Evolutionary conservation across 2,797 vertebrate species (phyloP).

Genomic region (Chaenodraco wilsoni): DNA sequence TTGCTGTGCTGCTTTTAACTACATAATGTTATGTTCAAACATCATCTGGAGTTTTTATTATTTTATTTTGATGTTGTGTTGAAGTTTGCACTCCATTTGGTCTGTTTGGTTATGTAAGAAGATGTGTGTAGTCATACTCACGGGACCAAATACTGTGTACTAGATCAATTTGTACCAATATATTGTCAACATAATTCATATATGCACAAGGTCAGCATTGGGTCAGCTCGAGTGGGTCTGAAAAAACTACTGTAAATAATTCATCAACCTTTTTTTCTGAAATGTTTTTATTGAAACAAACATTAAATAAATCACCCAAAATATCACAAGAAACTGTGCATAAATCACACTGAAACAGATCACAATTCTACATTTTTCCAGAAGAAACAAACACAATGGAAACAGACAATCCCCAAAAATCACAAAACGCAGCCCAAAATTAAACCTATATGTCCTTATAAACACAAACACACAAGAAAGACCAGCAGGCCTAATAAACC

Average conservation of each 20-base stretch:
- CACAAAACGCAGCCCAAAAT: no score
- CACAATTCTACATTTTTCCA: no score
- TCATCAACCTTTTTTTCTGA: neutral
- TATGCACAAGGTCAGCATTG: neutral
- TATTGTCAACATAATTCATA: neutral
- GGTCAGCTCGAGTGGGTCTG: neutral
- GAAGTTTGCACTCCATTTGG: neutral
- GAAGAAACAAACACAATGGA: no score
- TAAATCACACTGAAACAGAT: no score
- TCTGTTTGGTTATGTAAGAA: slow-evolving; percentile 4
- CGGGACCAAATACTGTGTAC: neutral
- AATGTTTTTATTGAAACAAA: no score
- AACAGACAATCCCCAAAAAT: no score
- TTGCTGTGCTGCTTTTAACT: neutral
- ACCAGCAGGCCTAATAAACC: no score
- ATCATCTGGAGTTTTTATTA: neutral
- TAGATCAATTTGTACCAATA: neutral
- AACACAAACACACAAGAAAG: no score
- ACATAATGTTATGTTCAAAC: neutral
- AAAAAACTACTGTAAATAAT: neutral
- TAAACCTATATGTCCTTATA: no score
- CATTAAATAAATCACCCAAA: no score
- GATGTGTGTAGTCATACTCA: neutral
- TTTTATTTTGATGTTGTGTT: neutral
- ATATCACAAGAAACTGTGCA: no score